Base-by-base conservation (phyloP, 2,888 invertebrate species). In the Ditylenchus weischeri region DNA sequence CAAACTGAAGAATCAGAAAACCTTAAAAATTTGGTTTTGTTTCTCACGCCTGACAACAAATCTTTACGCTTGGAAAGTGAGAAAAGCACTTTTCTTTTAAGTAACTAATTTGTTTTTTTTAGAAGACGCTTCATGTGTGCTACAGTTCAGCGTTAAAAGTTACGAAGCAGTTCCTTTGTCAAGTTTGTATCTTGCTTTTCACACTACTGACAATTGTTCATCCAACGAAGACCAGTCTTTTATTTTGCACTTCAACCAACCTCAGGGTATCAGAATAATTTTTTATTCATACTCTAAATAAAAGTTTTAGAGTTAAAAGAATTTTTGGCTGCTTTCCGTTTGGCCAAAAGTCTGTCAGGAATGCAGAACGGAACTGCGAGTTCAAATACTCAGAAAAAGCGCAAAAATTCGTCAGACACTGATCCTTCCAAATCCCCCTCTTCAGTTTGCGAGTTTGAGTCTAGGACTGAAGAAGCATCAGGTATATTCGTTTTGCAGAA, bases 381-480 rank as follows among this genome's bases (percentile, higher is more conserved):
- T 8, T 35, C 35, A 15, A 10, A 36, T 36, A 21, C 19, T 19
- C 35, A 23, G 35, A 38, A 59, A 35, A 38, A 59, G 36, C 36
- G 36, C 13, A 38, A 35, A 59, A 59, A 35, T 7, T 38, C 59
- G 21, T 35, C 59, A 29, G 29, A 23, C 18, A 54, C 29, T 29
- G 57, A 54, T 10, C 57, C 23, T 29, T 23, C 57, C 23, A 54
- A 54, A 7, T 54, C 23, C 57, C 23, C 23, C 18, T 23, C 23
- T 29, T 23, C 23, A 13, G 18, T 54, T 13, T 70, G 69, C 38
- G 71, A 71, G 75, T 95, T 96, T 85, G 90, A 92, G 65, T 91
- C 93, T 79, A 88, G 96, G 83, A 98, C 96, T 35, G 96, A 98
- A 84, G 93, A 95, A 84, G 92, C 94, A 3, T 96, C 96, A 65